Evolutionary conservation across 2,113 vertebrate genomes (phyloP), one percentile per base, ranked within the genome.

Genomic region (Pyxicephalus adspersus): DNA sequence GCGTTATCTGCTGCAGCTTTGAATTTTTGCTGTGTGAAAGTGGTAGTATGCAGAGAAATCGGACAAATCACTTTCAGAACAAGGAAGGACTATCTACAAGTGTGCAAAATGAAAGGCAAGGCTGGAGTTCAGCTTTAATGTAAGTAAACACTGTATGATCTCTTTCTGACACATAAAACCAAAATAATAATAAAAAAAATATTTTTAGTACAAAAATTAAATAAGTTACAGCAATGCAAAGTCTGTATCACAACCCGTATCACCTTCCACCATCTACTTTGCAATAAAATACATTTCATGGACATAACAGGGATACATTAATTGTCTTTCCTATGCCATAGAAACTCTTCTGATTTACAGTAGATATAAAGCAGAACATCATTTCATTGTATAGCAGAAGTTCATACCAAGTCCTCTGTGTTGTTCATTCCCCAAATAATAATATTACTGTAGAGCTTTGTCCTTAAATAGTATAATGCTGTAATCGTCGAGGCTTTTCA

Each of bases 121-220:
- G 34, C 34, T 5, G 9, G 5, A 7, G 34, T 5, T 9, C 34
- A 38, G 5, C 5, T 7, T 38, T 38, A 3, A 5, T 38, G 34
- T 38, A 38, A 9, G 9, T 7, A 5, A 38, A 38, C 5, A 38
- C 34, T 9, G 9, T 5, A 38, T 38, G 1, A 3, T 38, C 34
- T 38, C 11, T 45, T 45, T 45, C 38, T 45, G 38, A 45, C 38
- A 45, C 8, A 45, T 13, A 45, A 8, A 45, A 1, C 8, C 15
- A 13, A 13, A 13, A 13, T 45, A 45, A 1, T 45, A 34, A 6
- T 34, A 45, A 77, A 54, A 77, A 77, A 66, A 77, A 77, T 77
- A 77, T 77, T 77, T 77, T 66, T 77, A 55, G 28, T 77, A 77
- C n/a, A 65, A 77, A 74, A 64, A 65, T 77, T 77, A 77, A 77